Evolutionary conservation across 92 coral and sea anemone species (phyloP), one percentile per base, ranked within the genome.

Genomic region (Zoanthus solanderi): DNA sequence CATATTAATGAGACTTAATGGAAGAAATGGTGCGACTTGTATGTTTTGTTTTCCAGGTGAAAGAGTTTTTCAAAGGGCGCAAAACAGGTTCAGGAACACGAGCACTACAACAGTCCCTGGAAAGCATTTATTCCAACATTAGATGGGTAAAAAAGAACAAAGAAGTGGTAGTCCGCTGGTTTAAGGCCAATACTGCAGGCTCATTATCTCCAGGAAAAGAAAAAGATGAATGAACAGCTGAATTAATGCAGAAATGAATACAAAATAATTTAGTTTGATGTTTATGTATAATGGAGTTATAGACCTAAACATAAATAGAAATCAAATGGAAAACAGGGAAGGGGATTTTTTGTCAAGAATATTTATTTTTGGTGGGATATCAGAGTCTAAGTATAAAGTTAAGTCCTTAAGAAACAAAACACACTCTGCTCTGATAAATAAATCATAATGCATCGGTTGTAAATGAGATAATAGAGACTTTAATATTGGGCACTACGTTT

Each of bases 41-140:
- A 44, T 67, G 12, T 32, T 85, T 84, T 45, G 15, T 45, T 23
- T 11, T 15, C 7, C 32, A 95, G 98, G 92, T 95, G 42, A 34
- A 44, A 42, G 10, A 9, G 0, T 94, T 92, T 72, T 95, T 95
- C 78, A 45, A 78, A 28, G 32, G 31, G 0, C 84, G 44, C 28
- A 71, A 79, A 0, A 28, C 34, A 8, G 98, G 94, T 16, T 94
- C 97, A 0, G 98, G 93, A 9, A 48, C 88, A 53, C 88, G 90
- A 54, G 97, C 98, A 3, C 82, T 89, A 0, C 66, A 87, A 2
- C 95, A 93, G 78, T 89, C 92, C 61, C 71, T 90, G 11, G 98
- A 95, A 47, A 90, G 97, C 74, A 92, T 95, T 17, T 28, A 15
- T 9, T 91, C 97, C 28, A 95, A 95, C 80, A 83, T 92, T 18